phyloP scores from a whole-genome alignment of 1,140 invertebrate genomes.

The Achroia grisella region DNA sequence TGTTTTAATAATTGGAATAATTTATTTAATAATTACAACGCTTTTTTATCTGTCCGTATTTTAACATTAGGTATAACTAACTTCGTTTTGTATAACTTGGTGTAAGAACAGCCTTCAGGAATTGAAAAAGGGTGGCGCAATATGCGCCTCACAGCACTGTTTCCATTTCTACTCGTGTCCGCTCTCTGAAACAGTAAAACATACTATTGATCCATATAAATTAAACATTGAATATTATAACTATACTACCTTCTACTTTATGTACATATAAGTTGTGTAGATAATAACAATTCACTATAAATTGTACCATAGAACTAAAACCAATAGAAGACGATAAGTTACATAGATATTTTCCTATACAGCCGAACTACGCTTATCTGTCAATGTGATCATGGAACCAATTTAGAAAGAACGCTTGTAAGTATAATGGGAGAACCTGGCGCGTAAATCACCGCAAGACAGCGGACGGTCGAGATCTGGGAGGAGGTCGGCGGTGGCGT shows the following conservation, averaged over 20 bases:
- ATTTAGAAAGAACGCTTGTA: neutral
- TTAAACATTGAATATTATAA: no score
- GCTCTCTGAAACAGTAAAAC: conserved; percentile 43
- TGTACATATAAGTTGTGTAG: no score
- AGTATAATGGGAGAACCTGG: conserved; percentile 23
- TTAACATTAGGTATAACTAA: conserved; percentile 72
- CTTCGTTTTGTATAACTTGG: conserved; percentile 72
- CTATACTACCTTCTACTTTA: no score
- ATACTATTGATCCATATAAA: no score
- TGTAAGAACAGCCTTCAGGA: conserved; percentile 73
- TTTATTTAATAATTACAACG: conserved; percentile 76
- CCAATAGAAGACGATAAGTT: no score
- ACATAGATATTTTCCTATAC: no score
- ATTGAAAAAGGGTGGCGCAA: conserved; percentile 69
- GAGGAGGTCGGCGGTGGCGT: conserved; percentile 51
- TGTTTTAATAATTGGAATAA: conserved; percentile 75
- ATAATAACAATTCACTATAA: no score
- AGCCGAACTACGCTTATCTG: no score
- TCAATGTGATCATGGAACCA: no score
- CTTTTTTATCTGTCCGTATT: conserved; percentile 71
- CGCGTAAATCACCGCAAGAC: conserved; percentile 56
- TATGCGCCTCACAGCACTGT: conserved; percentile 86
- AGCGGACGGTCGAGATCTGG: conserved; percentile 61
- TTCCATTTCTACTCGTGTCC: conserved; percentile 85
- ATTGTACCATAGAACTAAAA: no score